These are phyloP conservation scores for Synergus laeviventris DNA, from an alignment of 2,888 invertebrate species.

Conservation along the genomic window DNA sequence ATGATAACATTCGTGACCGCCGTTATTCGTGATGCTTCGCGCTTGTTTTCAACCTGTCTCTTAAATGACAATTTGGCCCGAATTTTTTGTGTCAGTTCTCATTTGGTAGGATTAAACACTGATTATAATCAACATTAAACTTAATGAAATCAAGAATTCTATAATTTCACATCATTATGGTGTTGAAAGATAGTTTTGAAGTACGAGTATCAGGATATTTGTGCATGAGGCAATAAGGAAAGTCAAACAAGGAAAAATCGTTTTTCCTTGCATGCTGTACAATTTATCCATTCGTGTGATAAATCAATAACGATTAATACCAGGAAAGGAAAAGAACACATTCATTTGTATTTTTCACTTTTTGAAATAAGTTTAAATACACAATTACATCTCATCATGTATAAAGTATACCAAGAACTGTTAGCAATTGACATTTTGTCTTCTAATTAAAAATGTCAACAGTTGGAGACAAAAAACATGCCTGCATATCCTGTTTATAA, in stretches of 20 bases:
- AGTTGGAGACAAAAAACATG: background rate
- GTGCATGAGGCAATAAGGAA: background rate
- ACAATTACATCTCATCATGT: background rate
- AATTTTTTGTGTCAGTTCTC: background rate
- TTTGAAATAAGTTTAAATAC: background rate
- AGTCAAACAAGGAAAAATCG: background rate
- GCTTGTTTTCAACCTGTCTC: slow-evolving; percentile 11
- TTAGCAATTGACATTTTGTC: background rate
- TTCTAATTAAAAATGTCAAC: background rate
- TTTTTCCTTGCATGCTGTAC: background rate
- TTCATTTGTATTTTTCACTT: background rate
- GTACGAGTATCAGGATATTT: too few relatives aligned
- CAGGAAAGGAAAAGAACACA: background rate
- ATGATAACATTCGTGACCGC: slow-evolving; percentile 48
- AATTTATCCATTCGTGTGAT: background rate
- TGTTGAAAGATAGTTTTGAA: background rate
- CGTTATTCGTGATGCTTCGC: background rate
- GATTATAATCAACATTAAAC: background rate
- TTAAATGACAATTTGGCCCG: background rate
- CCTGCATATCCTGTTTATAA: too few relatives aligned
- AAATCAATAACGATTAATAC: background rate
- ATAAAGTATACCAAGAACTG: background rate
- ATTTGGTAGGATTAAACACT: background rate
- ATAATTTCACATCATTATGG: background rate
- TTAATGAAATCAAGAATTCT: background rate